Base-by-base conservation (phyloP, 2,888 invertebrate genomes). In the Napeogenes sylphis region DNA sequence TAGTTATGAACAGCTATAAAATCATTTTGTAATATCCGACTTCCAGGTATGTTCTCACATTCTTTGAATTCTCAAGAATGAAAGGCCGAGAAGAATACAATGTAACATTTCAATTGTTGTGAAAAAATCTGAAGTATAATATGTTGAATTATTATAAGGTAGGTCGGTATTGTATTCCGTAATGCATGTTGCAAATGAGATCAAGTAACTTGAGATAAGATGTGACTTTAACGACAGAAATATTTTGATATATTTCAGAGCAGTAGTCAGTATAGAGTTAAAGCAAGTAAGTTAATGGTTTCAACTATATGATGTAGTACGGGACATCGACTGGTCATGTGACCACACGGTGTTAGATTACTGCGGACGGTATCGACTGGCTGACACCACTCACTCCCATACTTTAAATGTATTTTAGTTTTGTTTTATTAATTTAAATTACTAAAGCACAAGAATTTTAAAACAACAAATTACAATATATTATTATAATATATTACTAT, bases 21-120 rank as follows among this genome's bases (percentile, higher is more conserved):
- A 30, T 21, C 30, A 4, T 30, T 47, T 51, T 30, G 21, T 10
- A 51, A 51, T 30, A 12, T 30, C 51, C 4, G 30, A 51, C 51
- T 8, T 42, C 42, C 42, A 12, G 42, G 42, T 42, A 42, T 12
- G 12, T 42, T 42, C 42, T 42, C 46, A 51, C 51, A 58, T 58
- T 47, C 58, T 14, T 58, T 33, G 46, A 61, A 60, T 61, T 65
- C 63, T 47, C 65, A 59, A 51, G 56, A 56, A 47, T 59, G 14
- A 51, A 33, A 53, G 21, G n/a, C 30, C 33, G 32, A 12, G 21
- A 21, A 6, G 3, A 53, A 38, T 21, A 59, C 53, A 59, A 59
- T 59, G 59, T 32, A 42, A 45, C 59, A 35, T 33, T 45, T 30
- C 45, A 32, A 33, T 59, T 42, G 46, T 55, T 53, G 30, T 30